A percentile compares a stretch with the other conserved stretches of the same genome.
Conservation (phyloP, 2,113 vertebrate species). For the Tretioscincus oriximinensis region DNA sequence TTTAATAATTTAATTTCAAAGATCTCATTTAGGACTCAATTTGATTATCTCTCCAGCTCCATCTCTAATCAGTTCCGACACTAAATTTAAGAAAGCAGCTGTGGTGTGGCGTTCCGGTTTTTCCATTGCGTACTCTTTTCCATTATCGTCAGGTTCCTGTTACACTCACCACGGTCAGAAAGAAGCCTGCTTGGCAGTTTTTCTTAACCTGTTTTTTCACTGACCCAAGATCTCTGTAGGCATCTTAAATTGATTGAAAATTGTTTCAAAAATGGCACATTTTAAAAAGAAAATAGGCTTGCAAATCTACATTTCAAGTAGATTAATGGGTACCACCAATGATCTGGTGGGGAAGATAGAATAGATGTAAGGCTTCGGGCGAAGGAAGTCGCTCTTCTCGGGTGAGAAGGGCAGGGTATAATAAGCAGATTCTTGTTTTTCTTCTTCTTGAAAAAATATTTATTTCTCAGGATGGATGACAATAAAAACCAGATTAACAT, state of each 20-base stretch:
- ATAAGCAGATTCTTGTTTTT: no score
- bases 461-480: no score
- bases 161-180: not conserved
- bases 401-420: no score
- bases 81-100: constrained; percentile 17
- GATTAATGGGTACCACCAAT: no score
- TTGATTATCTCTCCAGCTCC: constrained; percentile 22
- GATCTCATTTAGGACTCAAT: constrained; percentile 35
- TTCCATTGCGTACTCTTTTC: no score
- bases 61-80: constrained; percentile 24
- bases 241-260: constrained; percentile 45
- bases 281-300: not conserved
- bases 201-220: constrained; percentile 55
- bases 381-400: no score
- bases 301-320: constrained; percentile 1
- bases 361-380: no score
- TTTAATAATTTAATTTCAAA: constrained; percentile 42
- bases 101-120: no score
- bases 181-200: constrained; percentile 43
- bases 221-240: constrained; percentile 38
- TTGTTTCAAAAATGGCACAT: constrained; percentile 4
- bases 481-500: no score
- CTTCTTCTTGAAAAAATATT: no score
- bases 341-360: no score
- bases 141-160: constrained; percentile 9